phyloP scores from a whole-genome alignment of 2,113 vertebrate species.

The Amazona vittata region DNA sequence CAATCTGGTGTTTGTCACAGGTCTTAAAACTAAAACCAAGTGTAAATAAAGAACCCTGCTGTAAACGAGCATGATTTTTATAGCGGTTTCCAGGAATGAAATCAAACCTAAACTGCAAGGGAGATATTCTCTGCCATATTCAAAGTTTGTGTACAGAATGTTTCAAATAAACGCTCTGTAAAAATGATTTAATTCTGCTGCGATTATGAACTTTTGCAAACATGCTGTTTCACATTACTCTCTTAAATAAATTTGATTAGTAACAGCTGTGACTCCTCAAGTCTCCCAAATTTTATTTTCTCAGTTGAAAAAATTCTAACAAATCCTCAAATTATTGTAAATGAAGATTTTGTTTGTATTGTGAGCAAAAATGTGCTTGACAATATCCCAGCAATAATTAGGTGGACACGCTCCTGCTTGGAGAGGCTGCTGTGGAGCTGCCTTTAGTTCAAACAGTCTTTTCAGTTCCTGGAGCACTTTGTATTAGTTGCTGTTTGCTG shows the following conservation, averaged over 20 bases:
- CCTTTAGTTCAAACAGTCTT: constrained; percentile 34
- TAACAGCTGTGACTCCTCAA: neutral
- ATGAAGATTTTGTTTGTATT: neutral
- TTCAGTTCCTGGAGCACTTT: neutral
- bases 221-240: neutral
- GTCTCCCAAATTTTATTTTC: neutral
- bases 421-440: neutral
- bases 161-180: constrained; percentile 53
- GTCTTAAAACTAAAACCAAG: constrained; percentile 40
- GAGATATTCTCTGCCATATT: neutral
- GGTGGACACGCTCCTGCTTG: neutral
- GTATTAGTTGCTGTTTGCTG: neutral
- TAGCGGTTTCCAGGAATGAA: constrained; percentile 20
- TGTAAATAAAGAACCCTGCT: constrained; percentile 19
- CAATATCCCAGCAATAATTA: neutral
- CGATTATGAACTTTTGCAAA: constrained; percentile 12
- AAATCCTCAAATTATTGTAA: constrained; percentile 23
- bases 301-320: neutral
- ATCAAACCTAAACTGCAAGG: constrained; percentile 21
- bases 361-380: constrained; percentile 30
- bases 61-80: neutral
- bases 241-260: constrained; percentile 24
- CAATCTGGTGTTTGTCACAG: constrained; percentile 59
- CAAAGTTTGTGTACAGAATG: constrained; percentile 27
- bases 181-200: constrained; percentile 54